Percentiles rank a stretch among this genome's conserved stretches.
These are phyloP conservation scores for Pelochelys cantorii DNA, from an alignment of 2,797 vertebrate species.

Conservation along the genomic window DNA sequence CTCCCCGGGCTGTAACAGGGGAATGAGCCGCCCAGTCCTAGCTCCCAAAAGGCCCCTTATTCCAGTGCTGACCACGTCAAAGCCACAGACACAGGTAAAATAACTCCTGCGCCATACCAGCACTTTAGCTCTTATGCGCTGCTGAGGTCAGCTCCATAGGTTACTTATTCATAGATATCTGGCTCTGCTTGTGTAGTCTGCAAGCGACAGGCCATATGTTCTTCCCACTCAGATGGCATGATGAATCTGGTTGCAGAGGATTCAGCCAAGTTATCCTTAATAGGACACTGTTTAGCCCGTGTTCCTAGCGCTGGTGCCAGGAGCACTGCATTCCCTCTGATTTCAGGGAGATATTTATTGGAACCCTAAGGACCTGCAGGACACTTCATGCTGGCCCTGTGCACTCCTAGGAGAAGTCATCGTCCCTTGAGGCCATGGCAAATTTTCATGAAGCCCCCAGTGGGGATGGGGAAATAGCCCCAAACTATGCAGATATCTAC, in stretches of 20 bases:
- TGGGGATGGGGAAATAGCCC: neutral
- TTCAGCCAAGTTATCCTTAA: neutral
- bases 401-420: neutral
- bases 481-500: neutral
- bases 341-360: neutral
- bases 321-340: neutral
- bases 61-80: no score
- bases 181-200: neutral
- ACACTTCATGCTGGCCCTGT: neutral
- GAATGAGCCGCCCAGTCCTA: neutral
- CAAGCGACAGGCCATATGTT: neutral
- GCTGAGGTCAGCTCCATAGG: accelerated
- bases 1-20: neutral
- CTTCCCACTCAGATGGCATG: neutral
- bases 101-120: accelerated
- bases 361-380: no score
- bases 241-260: neutral
- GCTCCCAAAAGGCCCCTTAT: neutral
- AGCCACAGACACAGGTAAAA: neutral
- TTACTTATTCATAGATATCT: neutral
- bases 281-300: no score
- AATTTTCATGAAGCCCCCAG: no score
- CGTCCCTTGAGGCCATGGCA: neutral
- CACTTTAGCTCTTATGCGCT: neutral
- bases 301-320: neutral